phyloP scores from a whole-genome alignment of 2,888 invertebrate species.

The Agrotis ipsilon region DNA sequence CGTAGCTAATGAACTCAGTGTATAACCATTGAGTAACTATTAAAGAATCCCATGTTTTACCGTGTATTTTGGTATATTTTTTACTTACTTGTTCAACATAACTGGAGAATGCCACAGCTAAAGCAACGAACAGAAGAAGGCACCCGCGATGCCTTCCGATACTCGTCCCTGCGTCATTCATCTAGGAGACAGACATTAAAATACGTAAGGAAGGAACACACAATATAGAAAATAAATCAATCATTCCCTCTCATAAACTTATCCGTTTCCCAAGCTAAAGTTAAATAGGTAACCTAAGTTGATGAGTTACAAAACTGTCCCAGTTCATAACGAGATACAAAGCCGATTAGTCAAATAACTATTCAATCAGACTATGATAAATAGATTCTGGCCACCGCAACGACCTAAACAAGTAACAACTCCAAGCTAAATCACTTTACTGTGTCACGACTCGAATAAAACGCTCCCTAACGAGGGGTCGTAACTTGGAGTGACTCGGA shows the following conservation, averaged over 20 bases:
- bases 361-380: slow-evolving; percentile 25
- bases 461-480: slow-evolving; percentile 18
- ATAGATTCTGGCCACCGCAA: slow-evolving; percentile 26
- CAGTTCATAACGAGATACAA: neutral
- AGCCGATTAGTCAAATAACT: slow-evolving; percentile 21
- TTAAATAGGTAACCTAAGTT: neutral
- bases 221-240: neutral
- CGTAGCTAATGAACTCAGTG: neutral
- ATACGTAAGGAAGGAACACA: neutral
- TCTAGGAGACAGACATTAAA: slow-evolving; percentile 71
- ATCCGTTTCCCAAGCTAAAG: neutral
- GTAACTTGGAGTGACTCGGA: slow-evolving; percentile 50
- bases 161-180: slow-evolving; percentile 73
- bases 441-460: slow-evolving; percentile 34
- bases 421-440: slow-evolving; percentile 23
- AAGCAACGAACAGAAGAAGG: slow-evolving; percentile 74
- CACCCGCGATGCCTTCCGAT: slow-evolving; percentile 76
- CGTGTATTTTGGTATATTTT: neutral
- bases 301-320: neutral
- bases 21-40: too few relatives aligned
- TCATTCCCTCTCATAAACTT: neutral
- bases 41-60: neutral
- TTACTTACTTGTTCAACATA: slow-evolving; percentile 82
- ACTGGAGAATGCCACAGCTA: slow-evolving; percentile 78
- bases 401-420: slow-evolving; percentile 28